A percentile compares a stretch with the other conserved stretches of the same genome.
phyloP scores from a whole-genome alignment of 1,140 invertebrate species.

The Aphelinus atriplicis region DNA sequence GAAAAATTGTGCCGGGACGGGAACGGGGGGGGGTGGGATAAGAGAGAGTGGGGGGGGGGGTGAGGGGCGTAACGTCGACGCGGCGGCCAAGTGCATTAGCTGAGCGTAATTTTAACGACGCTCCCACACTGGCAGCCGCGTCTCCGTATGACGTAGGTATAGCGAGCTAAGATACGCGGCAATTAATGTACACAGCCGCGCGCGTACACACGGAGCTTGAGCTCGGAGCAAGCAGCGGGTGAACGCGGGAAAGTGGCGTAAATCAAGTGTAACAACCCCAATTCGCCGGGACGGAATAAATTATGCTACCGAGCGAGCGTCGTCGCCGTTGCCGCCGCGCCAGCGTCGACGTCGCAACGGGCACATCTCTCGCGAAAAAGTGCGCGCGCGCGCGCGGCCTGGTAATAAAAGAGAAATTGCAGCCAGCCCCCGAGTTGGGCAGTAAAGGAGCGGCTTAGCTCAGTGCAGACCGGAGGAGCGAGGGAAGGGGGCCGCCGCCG shows the following conservation, averaged over 20 bases:
- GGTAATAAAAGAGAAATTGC: constrained; percentile 43
- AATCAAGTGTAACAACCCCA: constrained; percentile 42
- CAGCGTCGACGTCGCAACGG: constrained; percentile 2
- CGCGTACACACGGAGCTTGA: neutral
- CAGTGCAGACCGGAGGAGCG: neutral
- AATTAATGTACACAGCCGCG: constrained; percentile 29
- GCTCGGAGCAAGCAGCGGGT: no score
- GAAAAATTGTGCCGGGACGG: no score
- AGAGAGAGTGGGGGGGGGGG: no score
- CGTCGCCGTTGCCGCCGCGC: neutral
- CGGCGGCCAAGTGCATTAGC: constrained; percentile 5
- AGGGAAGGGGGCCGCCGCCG: neutral
- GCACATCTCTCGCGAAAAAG: constrained; percentile 32
- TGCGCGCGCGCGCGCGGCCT: constrained; percentile 4
- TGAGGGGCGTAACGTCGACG: no score
- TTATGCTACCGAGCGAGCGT: constrained; percentile 36
- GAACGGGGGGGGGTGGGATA: no score
- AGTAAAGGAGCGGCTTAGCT: constrained; percentile 23
- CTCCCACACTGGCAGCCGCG: neutral
- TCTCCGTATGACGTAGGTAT: neutral
- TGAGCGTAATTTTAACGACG: constrained; percentile 30
- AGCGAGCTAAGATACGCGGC: constrained; percentile 14
- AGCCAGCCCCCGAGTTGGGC: constrained; percentile 26
- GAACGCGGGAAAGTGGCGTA: constrained; percentile 18
- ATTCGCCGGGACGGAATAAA: constrained; percentile 40